These are phyloP conservation scores for Pseudomyrmex concolor DNA, from an alignment of 1,140 invertebrate genomes.

Conservation along the genomic window DNA sequence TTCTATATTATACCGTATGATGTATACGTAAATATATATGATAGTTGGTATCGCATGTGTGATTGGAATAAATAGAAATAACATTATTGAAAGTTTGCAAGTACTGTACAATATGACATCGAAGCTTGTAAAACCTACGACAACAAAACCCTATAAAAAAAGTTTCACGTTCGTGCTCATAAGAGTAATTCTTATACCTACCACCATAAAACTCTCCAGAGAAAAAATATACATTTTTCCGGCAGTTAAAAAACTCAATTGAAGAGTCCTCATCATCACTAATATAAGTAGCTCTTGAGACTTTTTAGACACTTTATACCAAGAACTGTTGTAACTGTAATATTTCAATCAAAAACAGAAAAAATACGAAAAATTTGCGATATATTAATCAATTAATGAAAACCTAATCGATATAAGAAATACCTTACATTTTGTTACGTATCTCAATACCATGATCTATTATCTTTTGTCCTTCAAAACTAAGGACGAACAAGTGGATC, in stretches of 20 bases:
- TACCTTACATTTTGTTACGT: conserved; percentile 40
- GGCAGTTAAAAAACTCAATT: background rate
- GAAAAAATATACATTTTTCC: conserved; percentile 23
- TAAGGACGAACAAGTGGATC: conserved; percentile 64
- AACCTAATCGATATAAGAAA: too few relatives aligned
- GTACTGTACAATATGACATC: conserved; percentile 41
- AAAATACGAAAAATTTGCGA: too few relatives aligned
- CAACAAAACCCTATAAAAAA: background rate
- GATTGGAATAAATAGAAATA: too few relatives aligned
- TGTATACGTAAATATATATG: too few relatives aligned
- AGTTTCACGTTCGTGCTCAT: background rate
- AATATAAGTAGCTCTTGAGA: background rate
- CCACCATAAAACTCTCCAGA: conserved; percentile 3
- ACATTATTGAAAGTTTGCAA: conserved; percentile 11
- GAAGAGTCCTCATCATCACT: background rate
- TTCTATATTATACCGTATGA: too few relatives aligned
- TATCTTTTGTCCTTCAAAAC: conserved; percentile 64
- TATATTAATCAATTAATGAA: too few relatives aligned
- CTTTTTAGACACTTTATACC: conserved; percentile 2
- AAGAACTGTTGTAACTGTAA: background rate
- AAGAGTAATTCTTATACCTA: background rate
- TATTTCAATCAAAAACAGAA: background rate
- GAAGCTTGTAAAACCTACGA: conserved; percentile 3
- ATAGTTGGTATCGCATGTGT: too few relatives aligned
- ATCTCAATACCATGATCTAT: conserved; percentile 62